These are phyloP conservation scores for Alosa sapidissima DNA, from an alignment of 2,797 vertebrate species.

Conservation along the genomic window DNA sequence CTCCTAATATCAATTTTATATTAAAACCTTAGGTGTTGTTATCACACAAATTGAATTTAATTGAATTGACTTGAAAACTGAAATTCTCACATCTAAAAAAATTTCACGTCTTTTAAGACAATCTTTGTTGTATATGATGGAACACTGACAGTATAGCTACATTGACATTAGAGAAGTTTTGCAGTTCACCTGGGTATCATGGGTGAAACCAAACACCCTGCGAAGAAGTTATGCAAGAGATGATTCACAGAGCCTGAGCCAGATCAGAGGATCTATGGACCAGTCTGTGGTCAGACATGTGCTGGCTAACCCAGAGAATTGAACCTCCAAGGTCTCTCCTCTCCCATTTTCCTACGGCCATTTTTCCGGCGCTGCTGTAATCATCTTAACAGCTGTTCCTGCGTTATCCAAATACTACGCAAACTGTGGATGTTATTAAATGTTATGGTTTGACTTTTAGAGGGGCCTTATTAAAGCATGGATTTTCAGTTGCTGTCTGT, in stretches of 20 bases:
- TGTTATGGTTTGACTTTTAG: constrained; percentile 11
- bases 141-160: background rate
- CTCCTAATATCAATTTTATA: background rate
- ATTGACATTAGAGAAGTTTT: background rate
- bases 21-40: background rate
- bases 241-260: constrained; percentile 35
- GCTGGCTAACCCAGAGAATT: constrained; percentile 37
- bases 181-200: constrained; percentile 21
- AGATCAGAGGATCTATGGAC: constrained; percentile 35
- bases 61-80: too few species aligned
- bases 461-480: constrained; percentile 1
- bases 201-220: constrained; percentile 28
- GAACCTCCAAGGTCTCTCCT: constrained; percentile 33
- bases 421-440: constrained; percentile 44
- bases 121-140: background rate
- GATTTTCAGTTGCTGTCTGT: constrained; percentile 5
- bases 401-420: constrained; percentile 50
- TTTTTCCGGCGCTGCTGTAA: constrained; percentile 30
- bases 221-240: constrained; percentile 35
- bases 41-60: background rate
- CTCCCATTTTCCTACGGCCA: constrained; percentile 16
- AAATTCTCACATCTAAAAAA: background rate
- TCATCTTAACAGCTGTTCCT: constrained; percentile 49
- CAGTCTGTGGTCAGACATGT: constrained; percentile 35
- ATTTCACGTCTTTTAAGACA: background rate